Evolutionary conservation across 2,888 invertebrate species (phyloP).

Genomic region (Tromatobia lineatoria): DNA sequence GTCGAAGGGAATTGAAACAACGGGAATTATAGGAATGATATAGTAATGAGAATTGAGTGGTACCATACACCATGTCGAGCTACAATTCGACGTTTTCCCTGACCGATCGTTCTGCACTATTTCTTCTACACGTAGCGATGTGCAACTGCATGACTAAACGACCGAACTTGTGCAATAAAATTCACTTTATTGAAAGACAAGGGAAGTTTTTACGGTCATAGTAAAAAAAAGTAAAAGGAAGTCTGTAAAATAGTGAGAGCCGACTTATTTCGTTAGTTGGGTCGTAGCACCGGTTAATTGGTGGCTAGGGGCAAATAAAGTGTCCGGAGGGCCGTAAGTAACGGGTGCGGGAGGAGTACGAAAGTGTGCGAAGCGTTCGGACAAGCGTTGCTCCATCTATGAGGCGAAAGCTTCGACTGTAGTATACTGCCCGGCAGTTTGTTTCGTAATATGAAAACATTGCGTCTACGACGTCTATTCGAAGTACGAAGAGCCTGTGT

Average conservation of each 20-base stretch:
- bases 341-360: constrained; percentile 13
- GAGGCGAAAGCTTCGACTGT: constrained; percentile 57
- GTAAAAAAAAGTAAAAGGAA: not conserved
- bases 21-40: not conserved
- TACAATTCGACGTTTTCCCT: constrained; percentile 21
- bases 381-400: constrained; percentile 5
- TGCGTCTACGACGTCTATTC: constrained; percentile 68
- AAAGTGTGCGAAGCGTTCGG: constrained; percentile 3
- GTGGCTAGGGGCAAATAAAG: constrained; percentile 77
- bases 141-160: not conserved
- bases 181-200: constrained; percentile 15
- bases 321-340: constrained; percentile 42
- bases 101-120: not conserved
- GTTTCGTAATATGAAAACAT: constrained; percentile 79
- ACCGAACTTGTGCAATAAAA: constrained; percentile 19
- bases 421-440: constrained; percentile 73
- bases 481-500: constrained; percentile 18
- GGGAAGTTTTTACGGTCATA: not conserved
- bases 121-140: not conserved
- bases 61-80: not conserved
- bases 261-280: constrained; percentile 49
- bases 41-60: not conserved
- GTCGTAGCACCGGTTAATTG: constrained; percentile 74
- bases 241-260: constrained; percentile 38
- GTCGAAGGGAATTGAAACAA: not conserved